Base-by-base conservation (phyloP, 2,797 vertebrate genomes). In the Myotis planiceps region DNA sequence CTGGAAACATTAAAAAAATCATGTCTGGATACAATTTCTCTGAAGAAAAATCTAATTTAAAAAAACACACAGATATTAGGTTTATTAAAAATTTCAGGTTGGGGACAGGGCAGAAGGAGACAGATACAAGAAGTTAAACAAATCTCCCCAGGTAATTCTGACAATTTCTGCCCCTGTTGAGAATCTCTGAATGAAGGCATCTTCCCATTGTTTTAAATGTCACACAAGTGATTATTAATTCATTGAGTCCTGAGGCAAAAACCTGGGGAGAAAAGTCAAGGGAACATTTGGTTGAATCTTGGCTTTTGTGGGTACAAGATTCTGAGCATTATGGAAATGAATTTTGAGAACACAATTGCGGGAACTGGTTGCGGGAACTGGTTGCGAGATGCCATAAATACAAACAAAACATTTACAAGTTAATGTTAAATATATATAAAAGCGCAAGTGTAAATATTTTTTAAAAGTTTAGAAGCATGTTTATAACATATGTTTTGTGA, bases 121-220 rank as follows among this genome's bases (percentile, higher is more conserved):
- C 2, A 69, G 49, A 72, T 78, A 65, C 32, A 27, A 47, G 27
- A 80, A 80, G 83, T 90, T 65, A 71, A 51, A 45, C 60, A 76
- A 45, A 45, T 51, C 16, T 93, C 32, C 19, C 16, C 7, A 81
- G 71, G 18, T 93, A 82, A 94, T 63, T 68, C 29, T 89, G 51
- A 55, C 58, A 92, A 94, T 84, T 94, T 94, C 60, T 95, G 14
- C 34, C 13, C 4, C 34, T 65, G 12, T 60, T 79, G 58, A 92
- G 74, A 96, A 86, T 25, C 58, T 86, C 79, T 89, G 79, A 72
- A 95, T 97, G 88, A 94, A 93, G 79, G 75, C 29, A 91, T 34
- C 47, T 93, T 84, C 86, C 16, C 15, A n/a, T 83, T 80, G 12
- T 93, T 94, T 92, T 69, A 95, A 97, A 92, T 93, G 76, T 39